A percentile compares a stretch with the other conserved stretches of the same genome.
Evolutionary conservation across 1,140 invertebrate genomes (phyloP).

Genomic region (Hylaeus anthracinus): DNA sequence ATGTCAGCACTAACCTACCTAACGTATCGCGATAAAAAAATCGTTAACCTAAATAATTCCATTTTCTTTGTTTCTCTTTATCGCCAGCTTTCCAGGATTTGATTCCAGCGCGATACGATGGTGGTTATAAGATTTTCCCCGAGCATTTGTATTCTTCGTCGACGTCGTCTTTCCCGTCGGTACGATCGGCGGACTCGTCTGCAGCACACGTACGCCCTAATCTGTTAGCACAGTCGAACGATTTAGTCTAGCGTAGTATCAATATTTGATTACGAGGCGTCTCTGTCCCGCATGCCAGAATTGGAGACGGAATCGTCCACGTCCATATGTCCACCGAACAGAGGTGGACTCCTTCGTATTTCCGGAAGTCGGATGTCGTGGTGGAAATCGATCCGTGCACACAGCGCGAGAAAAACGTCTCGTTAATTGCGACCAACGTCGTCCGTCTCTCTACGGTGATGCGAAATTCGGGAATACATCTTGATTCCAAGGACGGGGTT

Average conservation of each 20-base stretch:
- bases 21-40: too few species aligned
- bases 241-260: conserved; percentile 71
- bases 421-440: conserved; percentile 28
- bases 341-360: conserved; percentile 33
- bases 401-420: conserved; percentile 22
- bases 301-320: conserved; percentile 43
- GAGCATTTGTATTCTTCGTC: conserved; percentile 39
- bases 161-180: conserved; percentile 36
- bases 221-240: conserved; percentile 69
- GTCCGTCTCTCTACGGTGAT: not conserved
- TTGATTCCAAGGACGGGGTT: not conserved
- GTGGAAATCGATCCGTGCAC: conserved; percentile 41
- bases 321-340: conserved; percentile 42
- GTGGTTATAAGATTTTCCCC: conserved; percentile 29
- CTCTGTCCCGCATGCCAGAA: conserved; percentile 49
- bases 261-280: conserved; percentile 71
- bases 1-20: too few species aligned
- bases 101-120: not conserved
- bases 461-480: not conserved
- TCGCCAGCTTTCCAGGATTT: not conserved
- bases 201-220: conserved; percentile 65
- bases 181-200: conserved; percentile 43
- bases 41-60: too few species aligned
- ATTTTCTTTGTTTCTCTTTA: too few species aligned
- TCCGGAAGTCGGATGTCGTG: conserved; percentile 38